A percentile compares a stretch with the other conserved stretches of the same genome.
phyloP scores from a whole-genome alignment of 64 coral and sea anemone species.

The Stichodactyla helianthus region DNA sequence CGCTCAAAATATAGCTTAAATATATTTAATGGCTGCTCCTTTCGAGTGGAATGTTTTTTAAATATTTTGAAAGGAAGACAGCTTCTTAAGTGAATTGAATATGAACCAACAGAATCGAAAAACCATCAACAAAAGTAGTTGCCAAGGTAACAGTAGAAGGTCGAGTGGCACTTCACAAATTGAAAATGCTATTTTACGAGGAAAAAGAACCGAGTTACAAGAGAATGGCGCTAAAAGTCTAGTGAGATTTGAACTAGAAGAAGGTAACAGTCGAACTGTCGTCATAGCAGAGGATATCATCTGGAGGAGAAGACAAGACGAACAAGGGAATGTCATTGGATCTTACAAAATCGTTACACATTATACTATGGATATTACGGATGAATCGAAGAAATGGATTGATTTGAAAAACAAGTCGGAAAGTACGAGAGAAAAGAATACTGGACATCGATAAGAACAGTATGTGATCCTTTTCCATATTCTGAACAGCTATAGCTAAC shows the following conservation, averaged over 20 bases:
- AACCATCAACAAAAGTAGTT: not conserved
- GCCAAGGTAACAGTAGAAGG: not conserved
- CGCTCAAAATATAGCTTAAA: not conserved
- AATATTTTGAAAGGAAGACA: not conserved
- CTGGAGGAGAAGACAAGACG: conserved; percentile 2
- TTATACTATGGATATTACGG: conserved; percentile 7
- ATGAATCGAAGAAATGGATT: conserved; percentile 19
- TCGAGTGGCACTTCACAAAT: not conserved
- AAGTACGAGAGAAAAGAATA: not conserved
- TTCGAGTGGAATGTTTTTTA: not conserved
- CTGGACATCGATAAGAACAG: no score
- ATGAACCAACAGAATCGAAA: not conserved
- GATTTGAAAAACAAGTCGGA: not conserved
- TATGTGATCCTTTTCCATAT: no score
- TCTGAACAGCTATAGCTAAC: no score
- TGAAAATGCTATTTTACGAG: conserved; percentile 1
- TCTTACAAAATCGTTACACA: conserved; percentile 3
- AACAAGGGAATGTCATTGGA: not conserved
- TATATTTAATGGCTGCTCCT: not conserved
- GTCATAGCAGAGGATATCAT: conserved; percentile 22
- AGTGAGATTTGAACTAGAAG: not conserved
- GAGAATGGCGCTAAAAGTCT: not conserved
- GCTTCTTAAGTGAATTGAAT: not conserved
- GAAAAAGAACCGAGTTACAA: not conserved
- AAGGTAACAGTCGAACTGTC: not conserved